Evolutionary conservation across 35 echinoderm and acorn worm species (phyloP).

Genomic region (Heliocidaris erythrogramma): DNA sequence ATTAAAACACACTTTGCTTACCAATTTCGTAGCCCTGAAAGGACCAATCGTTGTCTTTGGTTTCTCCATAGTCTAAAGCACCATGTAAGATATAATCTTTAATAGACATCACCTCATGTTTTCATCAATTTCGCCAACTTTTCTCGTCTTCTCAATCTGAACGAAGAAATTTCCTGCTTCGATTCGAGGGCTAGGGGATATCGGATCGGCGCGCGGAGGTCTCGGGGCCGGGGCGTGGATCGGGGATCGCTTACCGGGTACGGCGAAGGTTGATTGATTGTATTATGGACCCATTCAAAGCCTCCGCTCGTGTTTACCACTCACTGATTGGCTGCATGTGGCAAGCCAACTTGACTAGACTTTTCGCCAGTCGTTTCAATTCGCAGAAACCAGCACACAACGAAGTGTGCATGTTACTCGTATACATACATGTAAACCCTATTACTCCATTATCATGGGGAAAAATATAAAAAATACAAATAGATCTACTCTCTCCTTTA

Average conservation of each 20-base stretch:
- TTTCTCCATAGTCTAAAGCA: conserved; percentile 28
- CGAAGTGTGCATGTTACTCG: too few species aligned
- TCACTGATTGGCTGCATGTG: conserved; percentile 40
- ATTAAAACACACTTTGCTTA: neutral
- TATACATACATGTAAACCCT: too few species aligned
- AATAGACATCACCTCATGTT: neutral
- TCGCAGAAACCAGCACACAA: neutral
- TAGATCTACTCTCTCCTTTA: too few species aligned
- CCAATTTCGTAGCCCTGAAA: conserved; percentile 42
- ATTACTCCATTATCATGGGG: too few species aligned
- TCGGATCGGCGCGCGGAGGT: neutral
- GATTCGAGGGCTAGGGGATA: too few species aligned
- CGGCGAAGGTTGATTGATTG: neutral
- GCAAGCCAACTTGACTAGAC: neutral
- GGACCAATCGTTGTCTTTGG: conserved; percentile 41
- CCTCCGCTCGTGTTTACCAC: conserved; percentile 47
- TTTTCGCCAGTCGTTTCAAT: neutral
- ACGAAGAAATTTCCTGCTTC: too few species aligned
- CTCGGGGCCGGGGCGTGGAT: too few species aligned
- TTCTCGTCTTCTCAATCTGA: too few species aligned
- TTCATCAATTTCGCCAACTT: neutral
- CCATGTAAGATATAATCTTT: neutral
- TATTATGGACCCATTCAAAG: conserved; percentile 37
- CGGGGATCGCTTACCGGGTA: neutral
- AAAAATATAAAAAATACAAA: too few species aligned